Conservation (phyloP, 2,888 invertebrate species). For the Villa cingulata region DNA sequence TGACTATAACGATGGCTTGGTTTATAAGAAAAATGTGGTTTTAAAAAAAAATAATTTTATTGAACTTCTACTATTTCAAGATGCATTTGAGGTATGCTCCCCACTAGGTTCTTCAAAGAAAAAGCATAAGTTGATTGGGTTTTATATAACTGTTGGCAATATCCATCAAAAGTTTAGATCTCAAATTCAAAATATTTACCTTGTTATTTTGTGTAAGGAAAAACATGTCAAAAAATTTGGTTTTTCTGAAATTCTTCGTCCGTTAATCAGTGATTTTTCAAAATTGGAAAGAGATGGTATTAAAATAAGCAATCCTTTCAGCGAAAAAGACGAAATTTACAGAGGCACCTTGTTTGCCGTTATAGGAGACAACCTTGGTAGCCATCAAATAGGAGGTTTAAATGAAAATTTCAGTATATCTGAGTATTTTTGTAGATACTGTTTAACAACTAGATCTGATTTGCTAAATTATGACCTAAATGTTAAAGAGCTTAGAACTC, state of each 20-base stretch:
- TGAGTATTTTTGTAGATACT: conserved; percentile 7
- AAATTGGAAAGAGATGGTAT: not conserved
- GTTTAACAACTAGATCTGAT: not conserved
- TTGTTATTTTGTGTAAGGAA: not conserved
- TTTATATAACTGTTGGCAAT: not conserved
- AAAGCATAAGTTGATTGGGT: not conserved
- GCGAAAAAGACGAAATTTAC: not conserved
- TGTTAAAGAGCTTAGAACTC: not conserved
- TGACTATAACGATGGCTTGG: not conserved
- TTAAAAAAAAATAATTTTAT: not conserved
- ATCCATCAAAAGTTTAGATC: not conserved
- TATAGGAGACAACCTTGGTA: conserved; percentile 5
- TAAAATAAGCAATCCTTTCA: not conserved
- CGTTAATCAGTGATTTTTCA: not conserved
- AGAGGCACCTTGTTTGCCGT: not conserved
- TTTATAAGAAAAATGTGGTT: not conserved
- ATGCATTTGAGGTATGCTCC: not conserved
- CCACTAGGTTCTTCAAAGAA: not conserved
- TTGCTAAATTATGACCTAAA: not conserved
- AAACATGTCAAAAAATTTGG: not conserved
- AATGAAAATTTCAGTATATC: conserved; percentile 5
- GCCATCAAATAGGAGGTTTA: conserved; percentile 8
- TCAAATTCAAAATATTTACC: not conserved
- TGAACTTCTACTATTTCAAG: not conserved
- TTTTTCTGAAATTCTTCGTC: not conserved